These are phyloP conservation scores for Tetragnatha versicolor DNA, from an alignment of 1,140 invertebrate genomes.

Conservation along the genomic window DNA sequence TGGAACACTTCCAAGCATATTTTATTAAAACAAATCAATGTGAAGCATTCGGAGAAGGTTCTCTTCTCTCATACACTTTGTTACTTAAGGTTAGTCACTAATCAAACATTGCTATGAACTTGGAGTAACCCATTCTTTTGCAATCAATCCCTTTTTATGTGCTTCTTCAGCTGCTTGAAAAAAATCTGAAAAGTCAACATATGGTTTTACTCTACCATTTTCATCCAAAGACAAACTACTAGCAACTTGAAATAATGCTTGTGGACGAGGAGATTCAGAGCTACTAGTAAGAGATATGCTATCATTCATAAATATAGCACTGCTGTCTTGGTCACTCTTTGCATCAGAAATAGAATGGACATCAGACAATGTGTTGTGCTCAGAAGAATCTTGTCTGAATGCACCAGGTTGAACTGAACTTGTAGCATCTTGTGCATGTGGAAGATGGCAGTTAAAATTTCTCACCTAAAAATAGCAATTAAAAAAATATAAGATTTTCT, in stretches of 20 bases:
- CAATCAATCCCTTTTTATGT: constrained; percentile 55
- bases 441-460: constrained; percentile 84
- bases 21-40: no score
- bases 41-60: no score
- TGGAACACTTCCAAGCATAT: no score
- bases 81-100: no score
- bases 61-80: no score
- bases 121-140: constrained; percentile 47
- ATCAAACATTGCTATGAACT: background rate
- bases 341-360: constrained; percentile 1
- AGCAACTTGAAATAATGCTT: constrained; percentile 41
- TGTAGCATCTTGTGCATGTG: constrained; percentile 66
- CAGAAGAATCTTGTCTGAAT: background rate
- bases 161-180: constrained; percentile 76
- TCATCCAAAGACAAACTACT: constrained; percentile 65
- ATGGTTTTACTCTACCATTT: constrained; percentile 76
- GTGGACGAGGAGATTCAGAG: constrained; percentile 54
- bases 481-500: no score
- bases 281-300: constrained; percentile 54
- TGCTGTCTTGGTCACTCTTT: background rate
- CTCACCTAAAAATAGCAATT: constrained; percentile 66
- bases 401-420: constrained; percentile 52
- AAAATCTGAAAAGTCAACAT: constrained; percentile 86
- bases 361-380: constrained; percentile 22
- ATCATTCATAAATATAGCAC: constrained; percentile 12